Base-by-base conservation (phyloP, 2,797 vertebrate species). In the Siniperca obscura region DNA sequence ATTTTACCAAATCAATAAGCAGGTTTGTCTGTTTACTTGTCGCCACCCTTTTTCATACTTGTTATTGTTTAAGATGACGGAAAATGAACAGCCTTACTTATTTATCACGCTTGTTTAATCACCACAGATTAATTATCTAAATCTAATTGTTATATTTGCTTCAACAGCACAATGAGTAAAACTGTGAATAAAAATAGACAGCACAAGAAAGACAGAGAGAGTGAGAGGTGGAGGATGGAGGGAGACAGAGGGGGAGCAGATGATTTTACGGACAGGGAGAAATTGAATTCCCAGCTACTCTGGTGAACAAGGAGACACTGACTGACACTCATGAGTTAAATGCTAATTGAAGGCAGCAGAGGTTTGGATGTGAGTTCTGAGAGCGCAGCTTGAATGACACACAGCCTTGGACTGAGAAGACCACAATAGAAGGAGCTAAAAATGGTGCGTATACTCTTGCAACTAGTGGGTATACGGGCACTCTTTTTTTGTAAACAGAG, bases 261-360 rank as follows among this genome's bases (percentile, higher is more conserved):
- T 82, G 77, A 88, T 81, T 84, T 67, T 78, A 83, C 87, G 79
- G 83, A 83, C 81, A 80, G 84, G 84, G 74, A 90, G 88, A 93
- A 94, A 93, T 85, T 91, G 77, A 92, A 92, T 93, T 93, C 86
- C 83, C 77, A 83, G 82, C 89, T 94, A 92, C 88, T 87, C 83
- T 85, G 90, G 79, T 86, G 90, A 90, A 91, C 73, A 78, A 84
- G 82, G 85, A 87, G 88, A 89, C 84, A 87, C 88, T 90, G 93
- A 92, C 92, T 93, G 92, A 90, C 91, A 92, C 93, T 93, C 91
- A 93, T 93, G 92, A 95, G 94, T 95, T 94, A 95, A 95, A 95
- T 90, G 91, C 91, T 94, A 94, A 94, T 93, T 95, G 93, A 95
- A 94, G 93, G 90, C 89, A 88, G 87, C 84, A 87, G 86, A 86